Base-by-base conservation (phyloP, 2,797 vertebrate genomes). In the Hylomyscus alleni region DNA sequence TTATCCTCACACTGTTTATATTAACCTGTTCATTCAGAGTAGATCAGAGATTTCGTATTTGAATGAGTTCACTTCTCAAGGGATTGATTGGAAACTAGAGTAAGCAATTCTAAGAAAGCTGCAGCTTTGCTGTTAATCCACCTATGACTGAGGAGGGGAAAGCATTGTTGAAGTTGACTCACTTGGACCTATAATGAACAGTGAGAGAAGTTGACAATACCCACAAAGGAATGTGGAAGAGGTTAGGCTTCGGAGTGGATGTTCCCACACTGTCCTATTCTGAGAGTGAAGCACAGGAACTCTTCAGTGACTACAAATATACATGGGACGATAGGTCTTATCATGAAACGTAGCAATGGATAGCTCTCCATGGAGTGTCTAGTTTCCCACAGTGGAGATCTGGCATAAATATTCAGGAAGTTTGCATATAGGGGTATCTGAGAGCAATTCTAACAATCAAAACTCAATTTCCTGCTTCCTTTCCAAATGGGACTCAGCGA, bases 21-120 rank as follows among this genome's bases (percentile, higher is more conserved):
- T 77, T 89, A 88, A 77, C 80, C 10, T 76, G 78, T 31, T 95
- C 54, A 58, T 93, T 97, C 37, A 80, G 87, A 81, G 15, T 72
- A 2, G 52, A 69, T 83, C 19, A 93, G 26, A 91, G 84, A 80
- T 40, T 60, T 95, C 52, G 94, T 56, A 29, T 34, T 56, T 69
- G 84, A 44, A 47, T n/a, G 34, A 65, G 62, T 80, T 78, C 60
- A 73, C 52, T 65, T 80, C 29, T 73, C n/a, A 44, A 65, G 10
- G 85, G 52, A 82, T 76, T 76, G 22, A 90, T 84, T 87, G 84
- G 34, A 73, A 92, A 58, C 17, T 47, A 15, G 10, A 93, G 52
- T 69, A 93, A 95, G 52, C 0, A 90, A 58, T 90, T 85, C 3
- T 37, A 58, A 93, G n/a, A 78, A 83, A 89, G 67, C 44, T 9